These are phyloP conservation scores for Cosmia pyralina DNA, from an alignment of 2,888 invertebrate species.

Conservation along the genomic window DNA sequence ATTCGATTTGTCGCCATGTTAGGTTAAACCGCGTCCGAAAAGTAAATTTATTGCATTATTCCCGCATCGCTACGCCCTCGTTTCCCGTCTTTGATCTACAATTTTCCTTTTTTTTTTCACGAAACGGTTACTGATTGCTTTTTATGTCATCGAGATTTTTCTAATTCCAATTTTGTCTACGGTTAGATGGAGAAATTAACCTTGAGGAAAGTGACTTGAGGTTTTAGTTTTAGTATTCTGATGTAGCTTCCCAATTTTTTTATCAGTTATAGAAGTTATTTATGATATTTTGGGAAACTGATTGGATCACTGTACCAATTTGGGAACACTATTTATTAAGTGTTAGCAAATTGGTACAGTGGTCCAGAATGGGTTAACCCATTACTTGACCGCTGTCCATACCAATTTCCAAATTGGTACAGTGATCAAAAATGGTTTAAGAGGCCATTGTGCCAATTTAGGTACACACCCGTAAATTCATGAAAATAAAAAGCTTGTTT, in stretches of 20 bases:
- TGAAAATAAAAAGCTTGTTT: too few relatives aligned
- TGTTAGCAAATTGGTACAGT: too few relatives aligned
- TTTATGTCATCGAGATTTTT: slow-evolving; percentile 76
- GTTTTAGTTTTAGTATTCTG: slow-evolving; percentile 25
- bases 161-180: slow-evolving; percentile 61
- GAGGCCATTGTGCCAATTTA: too few relatives aligned
- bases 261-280: not conserved
- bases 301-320: too few relatives aligned
- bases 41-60: slow-evolving; percentile 84
- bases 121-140: slow-evolving; percentile 74
- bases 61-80: slow-evolving; percentile 76
- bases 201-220: slow-evolving; percentile 49
- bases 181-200: slow-evolving; percentile 63
- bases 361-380: too few relatives aligned
- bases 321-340: too few relatives aligned
- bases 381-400: too few relatives aligned
- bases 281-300: not conserved
- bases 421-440: too few relatives aligned
- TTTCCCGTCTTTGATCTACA: slow-evolving; percentile 79
- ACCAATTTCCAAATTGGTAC: too few relatives aligned
- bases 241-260: not conserved
- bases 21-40: slow-evolving; percentile 74
- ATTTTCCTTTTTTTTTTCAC: slow-evolving; percentile 74
- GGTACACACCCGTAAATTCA: too few relatives aligned
- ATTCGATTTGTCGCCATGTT: slow-evolving; percentile 86